Evolutionary conservation across 2,797 vertebrate species (phyloP), one percentile per base, ranked within the genome.

Genomic region (Psittacula derbiana): DNA sequence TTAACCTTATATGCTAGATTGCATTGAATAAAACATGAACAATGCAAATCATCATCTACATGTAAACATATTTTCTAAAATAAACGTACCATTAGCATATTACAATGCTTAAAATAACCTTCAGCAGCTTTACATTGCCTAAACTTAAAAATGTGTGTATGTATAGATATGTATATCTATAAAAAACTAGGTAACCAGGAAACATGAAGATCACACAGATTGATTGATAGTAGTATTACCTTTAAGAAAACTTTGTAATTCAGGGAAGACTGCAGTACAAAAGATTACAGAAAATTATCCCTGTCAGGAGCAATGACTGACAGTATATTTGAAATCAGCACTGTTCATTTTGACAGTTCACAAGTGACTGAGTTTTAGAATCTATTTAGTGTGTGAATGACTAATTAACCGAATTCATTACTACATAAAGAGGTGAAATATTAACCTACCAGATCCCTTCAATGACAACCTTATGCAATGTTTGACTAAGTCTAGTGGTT

Each of bases 291-390:
- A 49, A 95, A 91, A 94, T 38, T 62, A 92, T 52, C 27, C 25
- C 53, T 33, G 25, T 80, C 69, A 91, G 73, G 58, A 96, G 61
- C 71, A 88, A 86, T 90, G 40, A 80, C 49, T 93, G 93, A 94
- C 84, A 87, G 78, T 57, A 47, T 93, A 80, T 82, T 95, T 96
- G 85, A 96, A 95, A 94, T 60, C 52, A 89, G 60, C 31, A 33
- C 16, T 70, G 84, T 93, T 95, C 44, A 90, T 94, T 96, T 78
- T 86, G 91, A 93, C 93, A 97, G 71, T 27, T 88, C 69, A 71
- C 28, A 95, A 84, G 55, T 78, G 43, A 88, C 85, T 83, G 80
- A 65, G 17, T 52, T 91, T 92, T 76, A 96, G 79, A 94, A 66
- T 87, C 69, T 88, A 83, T 64, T 43, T 93, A 74, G 6, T 24